phyloP scores from a whole-genome alignment of 1,140 invertebrate genomes.

The Temnothorax curvispinosus region DNA sequence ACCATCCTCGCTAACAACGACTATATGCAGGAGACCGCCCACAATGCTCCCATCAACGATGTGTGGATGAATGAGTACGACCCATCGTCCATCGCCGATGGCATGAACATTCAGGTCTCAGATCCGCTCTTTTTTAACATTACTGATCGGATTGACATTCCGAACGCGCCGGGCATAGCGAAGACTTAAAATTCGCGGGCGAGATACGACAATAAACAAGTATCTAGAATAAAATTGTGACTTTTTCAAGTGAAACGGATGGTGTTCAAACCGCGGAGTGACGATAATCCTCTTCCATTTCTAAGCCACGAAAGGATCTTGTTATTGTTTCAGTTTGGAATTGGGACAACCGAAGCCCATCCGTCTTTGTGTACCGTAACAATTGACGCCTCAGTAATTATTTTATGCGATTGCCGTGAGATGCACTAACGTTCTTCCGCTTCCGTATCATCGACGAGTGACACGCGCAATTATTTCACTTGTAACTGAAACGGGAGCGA shows the following conservation, averaged over 20 bases:
- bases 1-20: constrained; percentile 20
- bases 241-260: neutral
- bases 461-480: constrained; percentile 31
- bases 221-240: constrained; percentile 7
- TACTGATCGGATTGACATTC: neutral
- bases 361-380: neutral
- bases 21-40: constrained; percentile 30
- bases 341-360: neutral
- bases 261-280: neutral
- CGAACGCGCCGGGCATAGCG: neutral
- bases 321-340: constrained; percentile 8
- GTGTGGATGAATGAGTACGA: constrained; percentile 67
- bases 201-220: neutral
- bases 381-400: constrained; percentile 2
- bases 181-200: neutral
- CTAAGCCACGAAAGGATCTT: neutral
- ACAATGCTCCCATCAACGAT: constrained; percentile 66
- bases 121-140: constrained; percentile 58
- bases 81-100: constrained; percentile 2
- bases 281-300: neutral
- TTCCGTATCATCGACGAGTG: neutral
- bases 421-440: neutral
- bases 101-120: constrained; percentile 51
- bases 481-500: neutral
- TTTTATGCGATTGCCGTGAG: neutral